Evolutionary conservation across 2,888 invertebrate genomes (phyloP).

Genomic region (Empis livida): DNA sequence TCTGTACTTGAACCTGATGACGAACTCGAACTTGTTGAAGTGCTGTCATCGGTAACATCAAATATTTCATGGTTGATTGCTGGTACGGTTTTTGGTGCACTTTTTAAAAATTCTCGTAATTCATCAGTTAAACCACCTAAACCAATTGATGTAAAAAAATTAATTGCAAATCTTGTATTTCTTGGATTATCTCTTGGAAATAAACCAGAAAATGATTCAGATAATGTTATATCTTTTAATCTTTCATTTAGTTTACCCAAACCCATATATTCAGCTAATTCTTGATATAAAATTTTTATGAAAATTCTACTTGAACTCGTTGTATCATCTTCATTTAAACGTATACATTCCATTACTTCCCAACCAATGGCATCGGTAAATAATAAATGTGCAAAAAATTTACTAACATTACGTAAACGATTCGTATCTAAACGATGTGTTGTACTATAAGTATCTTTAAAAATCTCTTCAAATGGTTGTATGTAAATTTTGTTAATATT

Average conservation of each 20-base stretch:
- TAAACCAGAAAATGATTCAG: conserved; percentile 75
- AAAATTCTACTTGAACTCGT: conserved; percentile 96
- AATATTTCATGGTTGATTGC: conserved; percentile 29
- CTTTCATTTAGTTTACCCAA: conserved; percentile 79
- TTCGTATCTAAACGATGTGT: conserved; percentile 93
- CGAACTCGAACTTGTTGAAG: conserved; percentile 8
- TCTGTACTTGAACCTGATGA: conserved; percentile 12
- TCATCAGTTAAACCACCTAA: conserved; percentile 93
- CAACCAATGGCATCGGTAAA: conserved; percentile 96
- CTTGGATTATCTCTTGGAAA: conserved; percentile 94
- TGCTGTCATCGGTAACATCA: conserved; percentile 16
- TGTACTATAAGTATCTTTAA: conserved; percentile 88
- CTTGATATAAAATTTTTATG: conserved; percentile 94
- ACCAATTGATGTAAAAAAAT: conserved; percentile 95
- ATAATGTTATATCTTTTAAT: conserved; percentile 77
- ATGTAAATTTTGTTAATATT: conserved; percentile 87
- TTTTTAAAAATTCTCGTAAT: conserved; percentile 72
- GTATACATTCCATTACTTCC: conserved; percentile 82
- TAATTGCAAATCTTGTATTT: conserved; percentile 94
- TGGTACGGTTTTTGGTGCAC: conserved; percentile 31
- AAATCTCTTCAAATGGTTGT: conserved; percentile 87
- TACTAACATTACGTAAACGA: conserved; percentile 88
- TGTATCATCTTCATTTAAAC: conserved; percentile 92
- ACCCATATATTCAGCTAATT: conserved; percentile 93
- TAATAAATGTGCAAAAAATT: conserved; percentile 91